Conservation (phyloP, 2,797 vertebrate species). For the Sciaenops ocellatus region DNA sequence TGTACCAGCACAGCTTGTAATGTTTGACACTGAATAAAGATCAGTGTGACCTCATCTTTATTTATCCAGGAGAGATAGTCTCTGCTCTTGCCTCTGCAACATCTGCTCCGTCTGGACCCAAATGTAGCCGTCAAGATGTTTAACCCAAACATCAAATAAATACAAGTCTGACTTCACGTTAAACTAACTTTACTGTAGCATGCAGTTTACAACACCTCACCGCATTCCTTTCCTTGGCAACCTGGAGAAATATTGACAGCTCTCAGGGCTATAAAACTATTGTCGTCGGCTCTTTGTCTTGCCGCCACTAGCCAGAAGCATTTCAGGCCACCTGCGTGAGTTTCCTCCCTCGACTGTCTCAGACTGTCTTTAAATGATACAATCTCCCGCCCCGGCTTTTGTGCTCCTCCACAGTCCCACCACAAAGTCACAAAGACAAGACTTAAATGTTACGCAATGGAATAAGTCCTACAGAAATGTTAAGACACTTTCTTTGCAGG, state of each 20-base stretch:
- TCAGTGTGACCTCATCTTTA: constrained; percentile 55
- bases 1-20: constrained; percentile 37
- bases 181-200: constrained; percentile 29
- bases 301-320: constrained; percentile 35
- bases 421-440: constrained; percentile 38
- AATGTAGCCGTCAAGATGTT: constrained; percentile 23
- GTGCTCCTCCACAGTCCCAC: constrained; percentile 16
- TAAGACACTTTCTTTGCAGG: constrained; percentile 32
- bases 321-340: constrained; percentile 61
- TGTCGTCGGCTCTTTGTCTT: constrained; percentile 57
- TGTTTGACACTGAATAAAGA: constrained; percentile 44
- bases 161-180: constrained; percentile 10
- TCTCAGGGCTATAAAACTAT: constrained; percentile 56
- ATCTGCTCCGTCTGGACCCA: constrained; percentile 49
- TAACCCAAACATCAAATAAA: constrained; percentile 56
- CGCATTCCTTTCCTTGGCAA: constrained; percentile 67
- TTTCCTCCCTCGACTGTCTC: constrained; percentile 27
- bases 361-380: constrained; percentile 40
- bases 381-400: constrained; percentile 46
- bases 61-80: constrained; percentile 42
- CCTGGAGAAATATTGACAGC: constrained; percentile 72
- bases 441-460: constrained; percentile 69
- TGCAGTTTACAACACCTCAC: constrained; percentile 43
- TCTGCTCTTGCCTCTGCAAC: constrained; percentile 24
- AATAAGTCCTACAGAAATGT: constrained; percentile 41